These are phyloP conservation scores for Halictus quadricinctus DNA, from an alignment of 2,888 invertebrate species.

Conservation along the genomic window DNA sequence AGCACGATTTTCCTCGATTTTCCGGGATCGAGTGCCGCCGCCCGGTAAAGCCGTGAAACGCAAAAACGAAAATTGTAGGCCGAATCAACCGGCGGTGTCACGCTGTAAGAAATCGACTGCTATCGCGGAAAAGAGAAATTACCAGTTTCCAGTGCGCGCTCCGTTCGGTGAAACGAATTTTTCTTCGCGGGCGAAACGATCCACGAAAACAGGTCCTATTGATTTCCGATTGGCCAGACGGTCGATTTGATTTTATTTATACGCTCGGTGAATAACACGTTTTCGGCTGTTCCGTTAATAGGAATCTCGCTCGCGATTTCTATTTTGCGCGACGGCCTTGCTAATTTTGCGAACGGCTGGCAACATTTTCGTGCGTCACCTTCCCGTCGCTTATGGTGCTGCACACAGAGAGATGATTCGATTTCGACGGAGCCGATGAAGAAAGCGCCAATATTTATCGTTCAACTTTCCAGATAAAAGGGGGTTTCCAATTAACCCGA, in stretches of 20 bases:
- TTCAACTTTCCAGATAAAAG: not conserved
- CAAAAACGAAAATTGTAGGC: not conserved
- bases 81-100: not conserved
- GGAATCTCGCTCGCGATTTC: not conserved
- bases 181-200: not conserved
- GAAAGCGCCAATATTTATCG: not conserved
- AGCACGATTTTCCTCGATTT: not conserved
- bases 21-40: not conserved
- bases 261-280: not conserved
- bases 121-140: not conserved
- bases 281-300: not conserved
- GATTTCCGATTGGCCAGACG: not conserved
- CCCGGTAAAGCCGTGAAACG: not conserved
- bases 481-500: not conserved
- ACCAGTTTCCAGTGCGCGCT: not conserved
- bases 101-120: constrained; percentile 4
- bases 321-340: not conserved
- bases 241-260: not conserved
- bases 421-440: not conserved
- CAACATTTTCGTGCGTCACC: not conserved
- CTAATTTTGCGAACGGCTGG: not conserved
- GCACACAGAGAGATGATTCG: too few species aligned
- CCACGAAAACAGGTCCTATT: not conserved
- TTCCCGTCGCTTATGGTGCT: fast-evolving
- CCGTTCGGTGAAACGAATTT: not conserved